Evolutionary conservation across 2,113 vertebrate genomes (phyloP), one percentile per base, ranked within the genome.

Genomic region (Oreochromis spilurus): DNA sequence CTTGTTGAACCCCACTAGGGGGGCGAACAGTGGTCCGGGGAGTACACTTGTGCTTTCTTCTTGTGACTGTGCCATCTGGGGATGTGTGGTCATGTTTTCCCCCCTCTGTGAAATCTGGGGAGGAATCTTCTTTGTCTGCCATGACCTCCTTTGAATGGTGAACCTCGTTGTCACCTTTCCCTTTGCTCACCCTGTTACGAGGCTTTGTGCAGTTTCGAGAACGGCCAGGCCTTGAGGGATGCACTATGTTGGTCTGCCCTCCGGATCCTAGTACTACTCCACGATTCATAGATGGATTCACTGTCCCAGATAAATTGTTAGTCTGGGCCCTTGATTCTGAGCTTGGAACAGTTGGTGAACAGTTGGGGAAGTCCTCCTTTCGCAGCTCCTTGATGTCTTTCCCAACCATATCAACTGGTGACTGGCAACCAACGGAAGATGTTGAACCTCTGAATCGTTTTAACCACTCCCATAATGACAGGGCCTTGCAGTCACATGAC

Each of bases 401-500:
- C 83, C 98, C 98, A 0, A 96, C 94, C 93, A 97, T 88, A 54
- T 92, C 92, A 87, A 90, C 91, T 0, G 99, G 99, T 2, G 96
- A 93, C 24, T 94, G 93, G 26, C 99, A 99, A 83, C 96, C 96
- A 31, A 99, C 97, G 0, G 96, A 95, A 1, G 98, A 99, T 17
- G 98, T 98, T 43, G 99, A 99, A 26, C 99, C 99, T 14, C 97
- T 91, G 95, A 99, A 99, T 57, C 97, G 94, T 85, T 97, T 97
- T 80, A 99, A 95, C 99, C 99, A 99, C 81, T 99, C 98, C 98
- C 98, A 99, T 58, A 99, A 96, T 0, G 99, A 98, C 88, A 96
- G 96, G 0, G 97, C 97, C 90, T 97, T 97, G 96, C 99, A 99
- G 52, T 97, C 97, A 26, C 99, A 99, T 92, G 97, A 97, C 99